Evolutionary conservation across 2,888 invertebrate species (phyloP).

Genomic region (Dyspetes luteomarginatus): DNA sequence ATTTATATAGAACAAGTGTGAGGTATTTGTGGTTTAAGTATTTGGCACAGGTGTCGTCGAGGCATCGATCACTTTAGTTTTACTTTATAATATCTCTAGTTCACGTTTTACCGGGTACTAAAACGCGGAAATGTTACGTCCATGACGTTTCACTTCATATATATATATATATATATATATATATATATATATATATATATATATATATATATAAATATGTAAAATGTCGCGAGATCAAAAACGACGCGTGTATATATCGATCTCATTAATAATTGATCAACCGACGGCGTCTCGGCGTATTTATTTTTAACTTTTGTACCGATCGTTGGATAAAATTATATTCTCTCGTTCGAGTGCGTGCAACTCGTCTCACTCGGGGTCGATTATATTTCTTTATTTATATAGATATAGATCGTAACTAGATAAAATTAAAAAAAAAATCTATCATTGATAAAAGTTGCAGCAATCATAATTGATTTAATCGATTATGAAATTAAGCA

Average conservation of each 20-base stretch:
- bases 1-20: background rate
- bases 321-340: slow-evolving; percentile 14
- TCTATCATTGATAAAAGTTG: too few relatives aligned
- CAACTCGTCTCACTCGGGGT: too few relatives aligned
- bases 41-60: slow-evolving; percentile 52
- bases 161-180: background rate
- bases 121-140: slow-evolving; percentile 16
- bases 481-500: too few relatives aligned
- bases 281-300: slow-evolving; percentile 8
- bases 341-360: too few relatives aligned
- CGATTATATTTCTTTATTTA: too few relatives aligned
- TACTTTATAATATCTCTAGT: background rate
- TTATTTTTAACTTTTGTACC: slow-evolving; percentile 32
- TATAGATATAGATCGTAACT: too few relatives aligned
- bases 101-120: background rate
- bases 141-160: slow-evolving; percentile 4
- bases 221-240: slow-evolving; percentile 15
- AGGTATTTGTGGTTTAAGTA: slow-evolving; percentile 51
- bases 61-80: slow-evolving; percentile 50
- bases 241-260: background rate
- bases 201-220: background rate
- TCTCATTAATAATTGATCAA: slow-evolving; percentile 42
- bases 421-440: too few relatives aligned
- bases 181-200: too few relatives aligned
- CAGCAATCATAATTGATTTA: too few relatives aligned